Percentiles rank a stretch among this genome's conserved stretches.
phyloP scores from a whole-genome alignment of 2,888 invertebrate species.

The Cabera pusaria region DNA sequence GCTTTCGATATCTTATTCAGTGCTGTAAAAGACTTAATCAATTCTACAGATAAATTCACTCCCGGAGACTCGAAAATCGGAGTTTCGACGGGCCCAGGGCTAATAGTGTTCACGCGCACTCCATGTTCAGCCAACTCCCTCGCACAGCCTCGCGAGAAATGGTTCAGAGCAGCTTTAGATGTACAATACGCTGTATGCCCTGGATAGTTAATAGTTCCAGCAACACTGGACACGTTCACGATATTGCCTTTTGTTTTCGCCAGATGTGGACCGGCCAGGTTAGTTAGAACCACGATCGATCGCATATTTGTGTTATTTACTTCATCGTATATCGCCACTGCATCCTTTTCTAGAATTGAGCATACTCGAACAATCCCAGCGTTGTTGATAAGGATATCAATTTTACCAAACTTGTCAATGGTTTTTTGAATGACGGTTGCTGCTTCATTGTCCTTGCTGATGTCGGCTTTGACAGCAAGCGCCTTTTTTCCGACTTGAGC shows the following conservation, averaged over 20 bases:
- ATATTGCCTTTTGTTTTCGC: conserved; percentile 38
- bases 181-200: conserved; percentile 75
- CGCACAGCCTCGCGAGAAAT: conserved; percentile 87
- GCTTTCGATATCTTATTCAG: conserved; percentile 21
- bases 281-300: conserved; percentile 27
- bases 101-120: conserved; percentile 87
- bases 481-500: conserved; percentile 13
- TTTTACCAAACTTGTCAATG: conserved; percentile 33
- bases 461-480: conserved; percentile 31
- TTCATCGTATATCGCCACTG: conserved; percentile 29
- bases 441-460: conserved; percentile 28
- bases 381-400: conserved; percentile 41
- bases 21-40: conserved; percentile 3
- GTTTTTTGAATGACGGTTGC: conserved; percentile 35
- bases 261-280: conserved; percentile 29
- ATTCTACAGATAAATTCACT: conserved; percentile 7
- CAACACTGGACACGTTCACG: conserved; percentile 32
- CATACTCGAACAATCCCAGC: conserved; percentile 26
- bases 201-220: conserved; percentile 8
- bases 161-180: conserved; percentile 89
- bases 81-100: conserved; percentile 87
- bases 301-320: conserved; percentile 34
- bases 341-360: conserved; percentile 15
- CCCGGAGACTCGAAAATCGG: conserved; percentile 42
- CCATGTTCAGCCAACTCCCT: conserved; percentile 82